A percentile compares a stretch with the other conserved stretches of the same genome.
Conservation (phyloP, 1,140 invertebrate species). For the Microplitis demolitor region DNA sequence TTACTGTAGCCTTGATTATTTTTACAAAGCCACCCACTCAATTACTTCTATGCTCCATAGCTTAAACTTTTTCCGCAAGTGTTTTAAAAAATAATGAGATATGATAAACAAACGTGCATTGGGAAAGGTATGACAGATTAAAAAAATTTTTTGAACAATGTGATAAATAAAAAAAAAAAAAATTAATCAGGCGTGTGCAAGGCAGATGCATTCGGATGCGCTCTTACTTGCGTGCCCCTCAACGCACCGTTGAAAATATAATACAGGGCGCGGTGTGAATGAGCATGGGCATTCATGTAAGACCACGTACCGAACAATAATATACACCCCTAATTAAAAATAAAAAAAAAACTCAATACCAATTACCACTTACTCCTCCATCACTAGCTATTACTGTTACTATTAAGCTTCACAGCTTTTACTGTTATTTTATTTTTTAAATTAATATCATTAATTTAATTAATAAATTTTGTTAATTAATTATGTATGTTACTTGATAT, state of each 20-base stretch:
- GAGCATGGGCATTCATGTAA: slow-evolving; percentile 55
- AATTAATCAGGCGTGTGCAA: slow-evolving; percentile 42
- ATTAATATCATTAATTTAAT: background rate
- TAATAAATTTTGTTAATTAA: background rate
- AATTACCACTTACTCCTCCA: background rate
- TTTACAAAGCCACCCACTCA: too few species aligned
- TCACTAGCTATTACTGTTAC: background rate
- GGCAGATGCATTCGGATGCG: slow-evolving; percentile 54
- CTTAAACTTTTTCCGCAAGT: background rate
- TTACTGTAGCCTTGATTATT: too few species aligned
- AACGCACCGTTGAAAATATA: slow-evolving; percentile 39
- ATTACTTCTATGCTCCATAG: too few species aligned
- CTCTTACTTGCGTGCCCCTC: slow-evolving; percentile 60
- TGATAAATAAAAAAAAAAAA: slow-evolving; percentile 3
- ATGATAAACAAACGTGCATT: slow-evolving; percentile 19
- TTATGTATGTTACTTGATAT: background rate
- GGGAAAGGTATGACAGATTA: slow-evolving; percentile 20
- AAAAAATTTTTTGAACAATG: background rate
- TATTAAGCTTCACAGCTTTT: background rate
- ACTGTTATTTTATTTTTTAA: background rate
- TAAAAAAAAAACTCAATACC: slow-evolving; percentile 7
- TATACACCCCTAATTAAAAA: slow-evolving; percentile 20
- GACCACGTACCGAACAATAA: slow-evolving; percentile 48
- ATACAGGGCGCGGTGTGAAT: slow-evolving; percentile 39
- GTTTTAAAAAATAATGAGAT: background rate